A percentile compares a stretch with the other conserved stretches of the same genome.
phyloP scores from a whole-genome alignment of 2,888 invertebrate species.

The Aspidiotus rigidus region DNA sequence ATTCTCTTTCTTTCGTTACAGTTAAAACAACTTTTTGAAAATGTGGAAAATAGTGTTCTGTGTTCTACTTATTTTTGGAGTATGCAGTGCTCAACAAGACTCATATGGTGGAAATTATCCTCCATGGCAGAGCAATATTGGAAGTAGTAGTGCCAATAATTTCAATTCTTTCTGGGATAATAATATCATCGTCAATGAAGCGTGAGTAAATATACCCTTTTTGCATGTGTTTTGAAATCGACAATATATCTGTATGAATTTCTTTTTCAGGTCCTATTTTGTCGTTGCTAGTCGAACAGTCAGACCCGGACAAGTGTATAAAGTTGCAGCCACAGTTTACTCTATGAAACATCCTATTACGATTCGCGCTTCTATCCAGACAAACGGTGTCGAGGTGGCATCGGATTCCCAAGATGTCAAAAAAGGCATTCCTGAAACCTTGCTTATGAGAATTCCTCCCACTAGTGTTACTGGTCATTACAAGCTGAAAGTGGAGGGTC shows the following conservation, averaged over 20 bases:
- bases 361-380: constrained; percentile 77
- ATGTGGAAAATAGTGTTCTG: constrained; percentile 1
- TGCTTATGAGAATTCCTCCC: constrained; percentile 78
- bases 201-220: constrained; percentile 45
- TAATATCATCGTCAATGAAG: constrained; percentile 50
- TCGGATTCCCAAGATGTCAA: constrained; percentile 71
- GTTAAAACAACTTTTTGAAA: not conserved
- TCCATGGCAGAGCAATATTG: constrained; percentile 1
- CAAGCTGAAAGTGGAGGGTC: constrained; percentile 71
- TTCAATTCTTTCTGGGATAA: constrained; percentile 40
- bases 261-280: constrained; percentile 66
- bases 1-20: too few relatives aligned
- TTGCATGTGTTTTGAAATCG: not conserved
- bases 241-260: not conserved
- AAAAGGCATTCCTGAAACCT: constrained; percentile 77
- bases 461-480: constrained; percentile 77
- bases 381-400: constrained; percentile 82
- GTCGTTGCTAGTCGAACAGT: constrained; percentile 85
- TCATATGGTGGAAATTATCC: not conserved
- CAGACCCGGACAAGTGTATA: constrained; percentile 81
- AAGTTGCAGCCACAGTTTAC: constrained; percentile 75
- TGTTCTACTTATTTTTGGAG: not conserved
- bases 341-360: constrained; percentile 69
- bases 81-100: not conserved
- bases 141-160: not conserved